A percentile compares a stretch with the other conserved stretches of the same genome.
These are phyloP conservation scores for Pyrgilauda ruficollis DNA, from an alignment of 2,113 vertebrate genomes.

Conservation along the genomic window DNA sequence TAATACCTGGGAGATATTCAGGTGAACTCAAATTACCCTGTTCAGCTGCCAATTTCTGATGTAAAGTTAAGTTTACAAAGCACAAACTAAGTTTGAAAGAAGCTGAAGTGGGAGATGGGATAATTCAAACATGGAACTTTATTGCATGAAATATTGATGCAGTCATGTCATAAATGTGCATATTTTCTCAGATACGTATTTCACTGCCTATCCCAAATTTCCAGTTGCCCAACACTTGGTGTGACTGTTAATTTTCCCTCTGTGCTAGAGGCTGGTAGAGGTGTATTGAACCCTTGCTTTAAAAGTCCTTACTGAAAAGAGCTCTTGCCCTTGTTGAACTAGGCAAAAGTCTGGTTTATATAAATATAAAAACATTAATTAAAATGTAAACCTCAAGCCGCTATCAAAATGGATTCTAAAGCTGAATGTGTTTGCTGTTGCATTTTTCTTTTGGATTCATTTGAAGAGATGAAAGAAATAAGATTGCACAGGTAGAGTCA, in stretches of 20 bases:
- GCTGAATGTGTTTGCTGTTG: neutral
- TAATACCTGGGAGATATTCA: rapidly evolving
- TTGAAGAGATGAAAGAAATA: neutral
- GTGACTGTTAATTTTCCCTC: neutral
- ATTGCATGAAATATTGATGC: neutral
- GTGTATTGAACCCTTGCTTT: neutral
- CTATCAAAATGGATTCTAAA: neutral
- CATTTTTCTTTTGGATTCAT: neutral
- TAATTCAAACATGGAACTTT: neutral
- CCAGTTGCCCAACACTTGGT: neutral
- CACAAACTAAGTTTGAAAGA: neutral
- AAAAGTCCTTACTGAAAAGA: neutral
- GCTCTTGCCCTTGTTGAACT: neutral
- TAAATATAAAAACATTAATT: neutral
- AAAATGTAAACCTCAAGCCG: neutral
- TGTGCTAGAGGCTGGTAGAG: neutral
- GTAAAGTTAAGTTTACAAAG: neutral
- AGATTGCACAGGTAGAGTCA: neutral
- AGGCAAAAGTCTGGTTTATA: neutral
- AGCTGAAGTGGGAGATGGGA: neutral
- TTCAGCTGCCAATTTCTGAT: neutral
- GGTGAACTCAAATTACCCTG: neutral
- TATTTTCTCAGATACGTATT: neutral
- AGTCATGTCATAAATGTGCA: neutral
- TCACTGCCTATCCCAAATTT: neutral